These are phyloP conservation scores for Eupithecia subfuscata DNA, from an alignment of 2,888 invertebrate genomes.

Conservation along the genomic window DNA sequence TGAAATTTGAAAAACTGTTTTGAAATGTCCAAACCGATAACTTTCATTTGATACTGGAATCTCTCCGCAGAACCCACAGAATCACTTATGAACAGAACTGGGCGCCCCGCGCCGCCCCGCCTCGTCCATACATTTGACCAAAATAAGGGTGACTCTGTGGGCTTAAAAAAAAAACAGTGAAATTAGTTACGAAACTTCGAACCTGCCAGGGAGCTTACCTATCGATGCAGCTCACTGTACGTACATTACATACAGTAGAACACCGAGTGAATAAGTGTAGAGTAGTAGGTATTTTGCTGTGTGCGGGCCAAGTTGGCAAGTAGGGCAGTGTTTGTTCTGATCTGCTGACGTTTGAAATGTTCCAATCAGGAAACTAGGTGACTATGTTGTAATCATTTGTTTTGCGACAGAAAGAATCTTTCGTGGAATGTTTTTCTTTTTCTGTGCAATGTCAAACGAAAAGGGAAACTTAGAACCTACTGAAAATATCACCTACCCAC, in stretches of 20 bases:
- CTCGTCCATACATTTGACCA: no score
- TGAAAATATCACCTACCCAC: background rate
- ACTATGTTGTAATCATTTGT: constrained; percentile 16
- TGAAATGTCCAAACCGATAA: no score
- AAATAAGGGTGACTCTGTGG: no score
- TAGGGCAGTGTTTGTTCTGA: constrained; percentile 25
- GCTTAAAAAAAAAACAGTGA: no score
- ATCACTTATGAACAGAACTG: no score
- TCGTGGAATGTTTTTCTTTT: background rate
- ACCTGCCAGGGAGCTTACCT: background rate
- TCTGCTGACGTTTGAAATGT: constrained; percentile 28
- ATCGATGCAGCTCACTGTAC: background rate
- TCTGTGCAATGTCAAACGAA: background rate
- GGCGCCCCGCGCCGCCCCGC: no score
- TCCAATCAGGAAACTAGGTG: constrained; percentile 19
- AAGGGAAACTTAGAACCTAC: background rate
- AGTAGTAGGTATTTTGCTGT: background rate
- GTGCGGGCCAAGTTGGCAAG: constrained; percentile 22
- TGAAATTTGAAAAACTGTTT: no score
- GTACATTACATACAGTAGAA: background rate
- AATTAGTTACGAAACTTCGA: background rate
- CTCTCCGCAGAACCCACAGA: no score
- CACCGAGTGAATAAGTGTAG: constrained; percentile 1
- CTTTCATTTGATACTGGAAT: no score
- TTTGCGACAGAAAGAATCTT: background rate